Evolutionary conservation across 2,113 vertebrate species (phyloP).

Genomic region (Morphnarchus princeps): DNA sequence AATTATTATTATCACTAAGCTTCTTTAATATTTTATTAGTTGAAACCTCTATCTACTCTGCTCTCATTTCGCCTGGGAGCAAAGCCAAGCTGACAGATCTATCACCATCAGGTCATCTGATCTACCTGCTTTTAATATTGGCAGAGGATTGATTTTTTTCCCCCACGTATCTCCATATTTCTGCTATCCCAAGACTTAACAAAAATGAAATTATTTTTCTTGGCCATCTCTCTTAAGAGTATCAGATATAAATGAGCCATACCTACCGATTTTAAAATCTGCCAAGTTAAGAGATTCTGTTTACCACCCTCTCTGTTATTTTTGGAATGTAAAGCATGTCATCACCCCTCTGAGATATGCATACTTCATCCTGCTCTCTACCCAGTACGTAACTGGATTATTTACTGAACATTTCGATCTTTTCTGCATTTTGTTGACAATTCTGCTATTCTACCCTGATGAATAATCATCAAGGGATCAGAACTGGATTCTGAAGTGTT

Average conservation of each 20-base stretch:
- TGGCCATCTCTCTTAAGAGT: background rate
- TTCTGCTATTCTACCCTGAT: background rate
- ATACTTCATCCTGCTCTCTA: background rate
- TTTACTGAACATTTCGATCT: background rate
- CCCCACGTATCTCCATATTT: background rate
- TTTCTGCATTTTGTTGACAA: background rate
- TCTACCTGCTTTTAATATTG: background rate
- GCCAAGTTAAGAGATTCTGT: background rate
- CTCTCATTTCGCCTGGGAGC: background rate
- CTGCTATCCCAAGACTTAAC: background rate
- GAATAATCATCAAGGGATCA: background rate
- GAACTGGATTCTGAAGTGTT: background rate
- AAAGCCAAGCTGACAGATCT: background rate
- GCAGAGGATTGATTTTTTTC: background rate
- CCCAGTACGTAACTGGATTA: background rate
- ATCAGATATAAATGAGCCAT: background rate
- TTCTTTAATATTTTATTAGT: background rate
- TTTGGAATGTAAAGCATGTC: conserved; percentile 38
- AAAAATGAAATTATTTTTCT: background rate
- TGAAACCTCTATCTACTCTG: background rate
- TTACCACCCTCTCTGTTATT: conserved; percentile 22
- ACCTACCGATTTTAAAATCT: background rate
- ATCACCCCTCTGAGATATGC: conserved; percentile 7
- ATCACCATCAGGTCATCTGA: background rate
- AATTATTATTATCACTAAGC: background rate